These are phyloP conservation scores for Corbicula japonica DNA, from an alignment of 2,888 invertebrate species.

Conservation along the genomic window DNA sequence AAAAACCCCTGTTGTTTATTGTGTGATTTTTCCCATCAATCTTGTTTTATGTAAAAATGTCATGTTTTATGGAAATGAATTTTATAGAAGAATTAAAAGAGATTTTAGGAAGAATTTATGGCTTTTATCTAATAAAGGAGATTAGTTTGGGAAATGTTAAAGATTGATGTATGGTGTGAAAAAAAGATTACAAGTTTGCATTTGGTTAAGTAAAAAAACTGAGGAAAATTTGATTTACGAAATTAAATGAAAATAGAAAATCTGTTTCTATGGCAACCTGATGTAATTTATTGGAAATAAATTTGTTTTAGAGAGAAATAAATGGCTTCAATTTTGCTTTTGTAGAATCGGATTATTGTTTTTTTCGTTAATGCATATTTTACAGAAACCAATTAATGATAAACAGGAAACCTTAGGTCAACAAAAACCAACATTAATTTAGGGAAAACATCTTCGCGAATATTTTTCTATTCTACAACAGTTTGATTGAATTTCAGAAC, in stretches of 20 bases:
- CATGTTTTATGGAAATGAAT: conserved; percentile 35
- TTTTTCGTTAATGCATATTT: too few species aligned
- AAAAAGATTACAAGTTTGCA: conserved; percentile 24
- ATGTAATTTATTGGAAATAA: conserved; percentile 12
- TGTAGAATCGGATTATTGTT: too few species aligned
- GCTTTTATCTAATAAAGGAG: conserved; percentile 47
- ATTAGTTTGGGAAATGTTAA: conserved; percentile 41
- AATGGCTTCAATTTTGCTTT: too few species aligned
- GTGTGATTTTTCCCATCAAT: conserved; percentile 18
- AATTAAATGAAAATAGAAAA: conserved; percentile 23
- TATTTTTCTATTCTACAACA: too few species aligned
- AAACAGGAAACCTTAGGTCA: too few species aligned
- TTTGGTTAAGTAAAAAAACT: conserved; percentile 25
- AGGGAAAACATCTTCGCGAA: too few species aligned
- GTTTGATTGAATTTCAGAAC: conserved; percentile 38
- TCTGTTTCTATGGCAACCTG: conserved; percentile 48
- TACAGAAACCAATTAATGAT: too few species aligned
- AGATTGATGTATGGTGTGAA: conserved; percentile 26
- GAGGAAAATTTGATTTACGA: conserved; percentile 22
- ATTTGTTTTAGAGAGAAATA: too few species aligned
- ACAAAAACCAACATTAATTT: too few species aligned
- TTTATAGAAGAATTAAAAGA: conserved; percentile 33
- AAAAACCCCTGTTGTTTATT: too few species aligned
- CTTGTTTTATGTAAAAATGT: conserved; percentile 19
- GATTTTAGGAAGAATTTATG: conserved; percentile 30